Percentiles rank a stretch among this genome's conserved stretches.
Evolutionary conservation across 2,113 vertebrate genomes (phyloP).

Genomic region (Australoheros scitulus): DNA sequence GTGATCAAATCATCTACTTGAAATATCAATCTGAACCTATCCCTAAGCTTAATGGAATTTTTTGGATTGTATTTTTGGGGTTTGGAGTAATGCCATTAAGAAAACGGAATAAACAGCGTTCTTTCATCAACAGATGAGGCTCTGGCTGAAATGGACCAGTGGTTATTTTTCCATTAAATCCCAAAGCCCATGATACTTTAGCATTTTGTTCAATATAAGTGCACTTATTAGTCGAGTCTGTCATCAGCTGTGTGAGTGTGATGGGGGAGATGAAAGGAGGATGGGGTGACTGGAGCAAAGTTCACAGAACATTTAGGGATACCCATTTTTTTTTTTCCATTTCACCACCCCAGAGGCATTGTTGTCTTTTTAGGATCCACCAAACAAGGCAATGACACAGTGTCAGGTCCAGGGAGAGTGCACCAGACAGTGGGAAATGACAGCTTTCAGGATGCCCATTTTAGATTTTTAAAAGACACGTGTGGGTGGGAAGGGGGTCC

Average conservation of each 20-base stretch:
- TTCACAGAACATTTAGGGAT: conserved; percentile 70
- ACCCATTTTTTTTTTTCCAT: conserved; percentile 56
- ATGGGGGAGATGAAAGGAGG: conserved; percentile 76
- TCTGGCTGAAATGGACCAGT: conserved; percentile 9
- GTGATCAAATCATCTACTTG: neutral
- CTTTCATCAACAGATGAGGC: conserved; percentile 5
- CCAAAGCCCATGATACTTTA: conserved; percentile 22
- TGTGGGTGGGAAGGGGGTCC: conserved; percentile 1
- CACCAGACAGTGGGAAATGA: conserved; percentile 56
- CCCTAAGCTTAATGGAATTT: neutral
- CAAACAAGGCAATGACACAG: conserved; percentile 31
- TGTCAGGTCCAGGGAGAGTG: conserved; percentile 47
- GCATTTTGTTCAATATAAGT: conserved; percentile 65
- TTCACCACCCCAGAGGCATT: conserved; percentile 33
- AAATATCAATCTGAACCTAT: neutral
- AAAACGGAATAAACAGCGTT: neutral
- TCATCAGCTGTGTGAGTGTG: conserved; percentile 50
- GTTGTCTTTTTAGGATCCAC: conserved; percentile 61
- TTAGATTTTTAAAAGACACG: conserved; percentile 63
- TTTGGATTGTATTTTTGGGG: neutral
- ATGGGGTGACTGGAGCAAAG: conserved; percentile 63
- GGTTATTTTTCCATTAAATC: conserved; percentile 41
- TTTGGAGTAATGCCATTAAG: neutral
- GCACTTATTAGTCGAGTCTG: conserved; percentile 67
- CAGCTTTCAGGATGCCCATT: conserved; percentile 70